phyloP scores from a whole-genome alignment of 2,797 vertebrate species.

The Pygocentrus nattereri region DNA sequence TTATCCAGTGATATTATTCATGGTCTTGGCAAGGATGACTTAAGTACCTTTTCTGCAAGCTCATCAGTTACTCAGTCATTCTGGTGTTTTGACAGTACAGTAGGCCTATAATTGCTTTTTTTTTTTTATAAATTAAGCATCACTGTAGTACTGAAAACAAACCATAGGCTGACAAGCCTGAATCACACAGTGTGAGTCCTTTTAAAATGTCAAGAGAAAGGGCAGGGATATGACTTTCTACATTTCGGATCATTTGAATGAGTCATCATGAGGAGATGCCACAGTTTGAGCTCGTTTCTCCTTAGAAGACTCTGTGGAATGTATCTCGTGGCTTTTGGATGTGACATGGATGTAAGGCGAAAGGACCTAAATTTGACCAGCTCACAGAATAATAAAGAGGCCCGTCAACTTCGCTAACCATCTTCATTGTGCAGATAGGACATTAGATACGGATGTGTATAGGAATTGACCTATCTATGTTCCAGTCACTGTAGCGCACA shows the following conservation, averaged over 20 bases:
- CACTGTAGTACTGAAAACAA: slow-evolving; percentile 17
- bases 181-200: slow-evolving; percentile 12
- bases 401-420: not conserved
- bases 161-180: slow-evolving; percentile 3
- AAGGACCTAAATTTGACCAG: not conserved
- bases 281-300: not conserved
- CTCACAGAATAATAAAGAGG: no score
- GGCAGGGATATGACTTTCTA: slow-evolving; percentile 21
- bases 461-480: no score
- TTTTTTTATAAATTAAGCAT: not conserved
- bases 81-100: not conserved
- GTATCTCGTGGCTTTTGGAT: not conserved
- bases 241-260: not conserved
- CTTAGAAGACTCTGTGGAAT: not conserved
- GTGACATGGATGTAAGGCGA: not conserved
- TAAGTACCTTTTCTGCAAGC: not conserved
- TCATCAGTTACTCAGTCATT: not conserved
- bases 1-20: not conserved
- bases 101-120: not conserved
- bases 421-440: not conserved
- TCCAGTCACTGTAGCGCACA: no score
- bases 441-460: no score
- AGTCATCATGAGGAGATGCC: not conserved
- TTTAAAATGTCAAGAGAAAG: slow-evolving; percentile 30
- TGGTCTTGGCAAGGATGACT: not conserved